Conservation (phyloP, 2,113 vertebrate species). For the Sinocyclocheilus maitianheensis region DNA sequence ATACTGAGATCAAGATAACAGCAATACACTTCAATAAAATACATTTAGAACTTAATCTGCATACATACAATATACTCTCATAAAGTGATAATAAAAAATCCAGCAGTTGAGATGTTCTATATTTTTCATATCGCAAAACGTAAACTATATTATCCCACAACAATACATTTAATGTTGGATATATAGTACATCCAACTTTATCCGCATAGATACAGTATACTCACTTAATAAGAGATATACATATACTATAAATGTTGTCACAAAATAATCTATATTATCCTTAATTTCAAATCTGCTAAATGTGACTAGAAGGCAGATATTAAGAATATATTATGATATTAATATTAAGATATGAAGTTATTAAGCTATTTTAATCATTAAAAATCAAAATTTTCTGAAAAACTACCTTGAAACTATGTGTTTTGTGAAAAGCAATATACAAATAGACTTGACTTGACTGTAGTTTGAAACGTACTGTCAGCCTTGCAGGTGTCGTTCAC, state of each 20-base stretch:
- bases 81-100: neutral
- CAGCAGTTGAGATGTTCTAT: too few relatives aligned
- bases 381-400: neutral
- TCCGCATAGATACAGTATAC: neutral
- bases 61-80: neutral
- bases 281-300: neutral
- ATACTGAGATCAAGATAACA: neutral
- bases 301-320: neutral
- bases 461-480: slow-evolving; percentile 73
- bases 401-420: neutral
- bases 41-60: too few relatives aligned
- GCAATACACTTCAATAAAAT: neutral
- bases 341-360: neutral
- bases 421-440: neutral
- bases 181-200: neutral
- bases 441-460: neutral
- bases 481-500: slow-evolving; percentile 93
- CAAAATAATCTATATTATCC: neutral
- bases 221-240: neutral
- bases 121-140: neutral
- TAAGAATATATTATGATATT: neutral
- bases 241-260: neutral
- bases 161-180: neutral
- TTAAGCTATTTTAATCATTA: neutral
- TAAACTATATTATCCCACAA: neutral